A percentile compares a stretch with the other conserved stretches of the same genome.
These are phyloP conservation scores for Nycticebus coucang DNA, from an alignment of 2,113 vertebrate genomes.

Conservation along the genomic window DNA sequence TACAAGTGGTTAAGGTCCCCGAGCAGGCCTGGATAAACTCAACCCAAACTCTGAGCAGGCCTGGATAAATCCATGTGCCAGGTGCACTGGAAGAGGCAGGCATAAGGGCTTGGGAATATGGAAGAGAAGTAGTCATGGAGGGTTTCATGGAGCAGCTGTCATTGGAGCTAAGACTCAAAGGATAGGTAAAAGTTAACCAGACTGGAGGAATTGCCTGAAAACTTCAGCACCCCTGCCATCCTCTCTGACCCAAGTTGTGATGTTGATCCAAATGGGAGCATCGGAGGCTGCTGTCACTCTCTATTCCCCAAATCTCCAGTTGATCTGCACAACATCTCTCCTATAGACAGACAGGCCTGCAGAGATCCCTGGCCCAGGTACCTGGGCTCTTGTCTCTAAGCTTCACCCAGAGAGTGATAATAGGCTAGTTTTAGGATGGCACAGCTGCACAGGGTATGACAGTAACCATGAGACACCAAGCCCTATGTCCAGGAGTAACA, in stretches of 20 bases:
- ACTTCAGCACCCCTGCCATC: not conserved
- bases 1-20: no score
- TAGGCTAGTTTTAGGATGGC: conserved; percentile 71
- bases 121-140: not conserved
- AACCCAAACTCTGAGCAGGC: not conserved
- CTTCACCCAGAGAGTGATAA: not conserved
- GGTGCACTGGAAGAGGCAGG: not conserved
- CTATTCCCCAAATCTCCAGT: not conserved
- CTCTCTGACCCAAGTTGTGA: not conserved
- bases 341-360: not conserved
- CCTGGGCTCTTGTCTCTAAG: not conserved
- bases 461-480: not conserved
- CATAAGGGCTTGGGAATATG: not conserved
- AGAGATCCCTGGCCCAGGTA: conserved; percentile 35
- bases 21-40: not conserved
- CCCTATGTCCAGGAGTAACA: conserved; percentile 32
- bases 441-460: not conserved
- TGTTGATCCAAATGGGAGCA: not conserved
- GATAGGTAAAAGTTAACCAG: not conserved
- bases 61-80: not conserved
- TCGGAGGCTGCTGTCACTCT: not conserved
- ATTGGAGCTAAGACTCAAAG: not conserved
- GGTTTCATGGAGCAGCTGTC: not conserved
- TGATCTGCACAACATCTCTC: not conserved
- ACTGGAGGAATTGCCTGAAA: not conserved